These are phyloP conservation scores for Junonia oenone DNA, from an alignment of 2,888 invertebrate species.

Conservation along the genomic window DNA sequence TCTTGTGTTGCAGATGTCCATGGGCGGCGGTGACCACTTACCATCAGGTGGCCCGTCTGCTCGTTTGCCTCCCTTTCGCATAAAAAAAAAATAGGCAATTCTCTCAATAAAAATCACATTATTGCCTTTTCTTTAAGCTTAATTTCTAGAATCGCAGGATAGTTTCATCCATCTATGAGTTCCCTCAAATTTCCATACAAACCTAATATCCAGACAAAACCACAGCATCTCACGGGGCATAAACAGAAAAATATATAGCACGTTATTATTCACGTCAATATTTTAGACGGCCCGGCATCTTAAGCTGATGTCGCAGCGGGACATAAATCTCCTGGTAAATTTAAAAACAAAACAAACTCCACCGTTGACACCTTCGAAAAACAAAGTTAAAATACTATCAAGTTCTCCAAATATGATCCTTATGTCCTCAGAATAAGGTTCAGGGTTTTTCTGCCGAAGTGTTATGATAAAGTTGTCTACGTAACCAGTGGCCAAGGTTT, in stretches of 20 bases:
- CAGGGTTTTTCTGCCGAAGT: neutral
- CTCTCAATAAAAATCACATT: too few species aligned
- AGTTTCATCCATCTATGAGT: too few species aligned
- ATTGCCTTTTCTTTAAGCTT: too few species aligned
- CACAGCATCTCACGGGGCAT: neutral
- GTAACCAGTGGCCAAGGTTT: conserved; percentile 24
- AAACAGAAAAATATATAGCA: neutral
- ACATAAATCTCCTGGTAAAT: conserved; percentile 50
- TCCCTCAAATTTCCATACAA: too few species aligned
- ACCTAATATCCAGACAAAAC: too few species aligned
- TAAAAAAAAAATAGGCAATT: too few species aligned
- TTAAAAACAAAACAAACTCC: conserved; percentile 44
- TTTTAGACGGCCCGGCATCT: conserved; percentile 1
- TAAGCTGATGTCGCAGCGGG: conserved; percentile 38
- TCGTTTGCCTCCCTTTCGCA: too few species aligned
- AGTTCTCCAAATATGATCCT: neutral
- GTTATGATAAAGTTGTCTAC: neutral
- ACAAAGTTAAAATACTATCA: conserved; percentile 14
- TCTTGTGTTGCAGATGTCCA: too few species aligned
- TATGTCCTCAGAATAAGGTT: neutral
- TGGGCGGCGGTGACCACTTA: too few species aligned
- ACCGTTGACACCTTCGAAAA: conserved; percentile 44
- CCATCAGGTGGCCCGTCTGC: too few species aligned
- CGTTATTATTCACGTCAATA: conserved; percentile 4
- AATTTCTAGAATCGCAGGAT: too few species aligned